Conservation (phyloP, 2,888 invertebrate species). For the Pachliopta kotzebuea region DNA sequence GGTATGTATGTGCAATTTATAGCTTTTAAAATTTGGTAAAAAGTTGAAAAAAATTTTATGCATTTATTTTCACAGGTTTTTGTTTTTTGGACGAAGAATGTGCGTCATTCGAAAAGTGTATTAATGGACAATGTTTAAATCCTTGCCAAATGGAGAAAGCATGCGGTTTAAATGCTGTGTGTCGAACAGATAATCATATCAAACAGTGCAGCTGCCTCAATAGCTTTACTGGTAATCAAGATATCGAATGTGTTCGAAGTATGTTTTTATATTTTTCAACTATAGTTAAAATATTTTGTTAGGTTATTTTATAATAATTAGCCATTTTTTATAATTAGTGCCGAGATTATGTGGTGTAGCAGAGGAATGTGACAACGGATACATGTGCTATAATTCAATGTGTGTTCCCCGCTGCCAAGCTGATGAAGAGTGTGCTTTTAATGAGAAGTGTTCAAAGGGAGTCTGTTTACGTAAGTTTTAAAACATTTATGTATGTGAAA, state of each 20-base stretch:
- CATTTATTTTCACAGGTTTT: slow-evolving; percentile 75
- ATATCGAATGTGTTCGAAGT: slow-evolving; percentile 92
- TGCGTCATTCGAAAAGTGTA: slow-evolving; percentile 87
- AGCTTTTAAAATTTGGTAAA: not conserved
- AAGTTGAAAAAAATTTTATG: not conserved
- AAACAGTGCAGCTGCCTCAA: slow-evolving; percentile 91
- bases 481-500: not conserved
- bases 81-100: slow-evolving; percentile 91
- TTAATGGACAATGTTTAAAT: slow-evolving; percentile 90
- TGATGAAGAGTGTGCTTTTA: slow-evolving; percentile 92
- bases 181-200: slow-evolving; percentile 85
- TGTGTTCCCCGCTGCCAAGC: slow-evolving; percentile 88
- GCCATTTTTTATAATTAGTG: slow-evolving; percentile 66
- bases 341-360: slow-evolving; percentile 87
- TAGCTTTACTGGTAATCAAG: slow-evolving; percentile 92
- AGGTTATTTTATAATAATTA: not conserved
- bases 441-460: slow-evolving; percentile 92
- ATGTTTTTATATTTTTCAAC: slow-evolving; percentile 50
- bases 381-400: slow-evolving; percentile 89
- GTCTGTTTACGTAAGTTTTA: slow-evolving; percentile 87
- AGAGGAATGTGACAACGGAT: slow-evolving; percentile 85
- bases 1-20: slow-evolving; percentile 69
- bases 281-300: not conserved
- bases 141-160: slow-evolving; percentile 88
- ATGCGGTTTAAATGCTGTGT: slow-evolving; percentile 92